Percentiles rank a stretch among this genome's conserved stretches.
phyloP scores from a whole-genome alignment of 2,113 vertebrate genomes.

The Aptenodytes forsteri region DNA sequence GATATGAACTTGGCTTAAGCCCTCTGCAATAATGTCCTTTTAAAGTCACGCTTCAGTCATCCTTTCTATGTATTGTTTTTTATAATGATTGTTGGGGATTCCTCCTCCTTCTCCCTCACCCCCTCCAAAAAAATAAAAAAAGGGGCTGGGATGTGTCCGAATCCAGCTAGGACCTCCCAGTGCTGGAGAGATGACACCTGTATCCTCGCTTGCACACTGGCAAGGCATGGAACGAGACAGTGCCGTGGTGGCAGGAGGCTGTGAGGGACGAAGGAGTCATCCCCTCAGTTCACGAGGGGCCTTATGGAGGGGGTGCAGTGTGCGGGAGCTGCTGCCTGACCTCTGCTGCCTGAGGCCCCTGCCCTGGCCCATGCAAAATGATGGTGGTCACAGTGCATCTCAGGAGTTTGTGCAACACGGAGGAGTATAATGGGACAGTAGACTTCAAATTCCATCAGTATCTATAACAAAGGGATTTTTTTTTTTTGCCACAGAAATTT shows the following conservation, averaged over 20 bases:
- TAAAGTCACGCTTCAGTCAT: neutral
- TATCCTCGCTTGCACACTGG: neutral
- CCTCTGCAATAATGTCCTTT: neutral
- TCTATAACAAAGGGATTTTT: neutral
- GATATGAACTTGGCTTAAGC: neutral
- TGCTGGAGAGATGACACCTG: neutral
- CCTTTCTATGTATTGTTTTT: neutral
- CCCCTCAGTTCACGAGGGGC: fast-evolving
- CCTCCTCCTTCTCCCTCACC: neutral
- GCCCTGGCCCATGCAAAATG: too few species aligned
- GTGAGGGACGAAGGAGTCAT: neutral
- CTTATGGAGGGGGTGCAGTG: neutral
- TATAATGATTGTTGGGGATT: neutral
- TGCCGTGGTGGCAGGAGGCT: neutral
- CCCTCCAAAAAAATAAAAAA: neutral
- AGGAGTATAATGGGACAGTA: neutral
- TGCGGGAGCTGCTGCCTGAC: neutral
- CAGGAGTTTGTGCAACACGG: neutral
- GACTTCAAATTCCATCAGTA: neutral
- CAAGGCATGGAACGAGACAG: neutral
- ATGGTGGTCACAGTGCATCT: neutral
- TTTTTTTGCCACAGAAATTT: neutral
- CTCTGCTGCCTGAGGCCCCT: neutral
- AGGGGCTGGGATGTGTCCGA: neutral
- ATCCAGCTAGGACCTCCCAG: neutral